A percentile compares a stretch with the other conserved stretches of the same genome.
Evolutionary conservation across 1,140 invertebrate genomes (phyloP).

Genomic region (Zaprionus tsacasi): DNA sequence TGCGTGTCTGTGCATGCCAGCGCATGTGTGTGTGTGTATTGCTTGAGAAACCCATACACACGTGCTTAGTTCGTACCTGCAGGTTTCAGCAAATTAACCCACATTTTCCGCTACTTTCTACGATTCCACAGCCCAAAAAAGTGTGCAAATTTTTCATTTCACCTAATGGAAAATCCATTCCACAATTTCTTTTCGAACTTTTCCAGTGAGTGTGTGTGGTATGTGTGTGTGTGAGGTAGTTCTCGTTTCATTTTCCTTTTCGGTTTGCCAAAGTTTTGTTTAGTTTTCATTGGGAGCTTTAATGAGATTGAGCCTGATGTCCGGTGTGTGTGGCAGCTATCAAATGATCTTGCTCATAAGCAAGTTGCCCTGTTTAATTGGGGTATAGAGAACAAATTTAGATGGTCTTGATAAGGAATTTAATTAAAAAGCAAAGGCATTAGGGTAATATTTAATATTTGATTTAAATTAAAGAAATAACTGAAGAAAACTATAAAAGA

Average conservation of each 20-base stretch:
- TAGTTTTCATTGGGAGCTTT: slow-evolving; percentile 47
- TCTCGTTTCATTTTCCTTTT: slow-evolving; percentile 9
- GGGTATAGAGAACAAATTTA: neutral
- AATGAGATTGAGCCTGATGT: slow-evolving; percentile 29
- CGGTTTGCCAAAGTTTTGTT: slow-evolving; percentile 48
- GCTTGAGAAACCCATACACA: slow-evolving; percentile 9
- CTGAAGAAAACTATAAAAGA: too few relatives aligned
- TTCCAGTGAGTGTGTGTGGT: neutral
- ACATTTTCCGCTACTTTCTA: slow-evolving; percentile 65
- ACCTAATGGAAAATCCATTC: slow-evolving; percentile 45
- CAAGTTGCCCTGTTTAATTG: neutral
- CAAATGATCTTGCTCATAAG: neutral
- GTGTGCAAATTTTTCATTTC: slow-evolving; percentile 43
- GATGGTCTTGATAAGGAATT: neutral
- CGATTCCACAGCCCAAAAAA: slow-evolving; percentile 25
- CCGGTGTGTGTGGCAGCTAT: neutral
- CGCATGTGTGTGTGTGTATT: slow-evolving; percentile 17
- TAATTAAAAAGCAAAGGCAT: neutral
- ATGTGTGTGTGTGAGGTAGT: slow-evolving; percentile 14
- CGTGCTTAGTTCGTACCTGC: slow-evolving; percentile 22
- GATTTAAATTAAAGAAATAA: neutral
- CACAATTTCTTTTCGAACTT: slow-evolving; percentile 52
- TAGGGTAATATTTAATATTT: too few relatives aligned
- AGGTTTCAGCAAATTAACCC: slow-evolving; percentile 74
- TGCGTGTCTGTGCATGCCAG: slow-evolving; percentile 31